Evolutionary conservation across 2,888 invertebrate genomes (phyloP), one percentile per base, ranked within the genome.

Genomic region (Scrobipalpa atriplicella): DNA sequence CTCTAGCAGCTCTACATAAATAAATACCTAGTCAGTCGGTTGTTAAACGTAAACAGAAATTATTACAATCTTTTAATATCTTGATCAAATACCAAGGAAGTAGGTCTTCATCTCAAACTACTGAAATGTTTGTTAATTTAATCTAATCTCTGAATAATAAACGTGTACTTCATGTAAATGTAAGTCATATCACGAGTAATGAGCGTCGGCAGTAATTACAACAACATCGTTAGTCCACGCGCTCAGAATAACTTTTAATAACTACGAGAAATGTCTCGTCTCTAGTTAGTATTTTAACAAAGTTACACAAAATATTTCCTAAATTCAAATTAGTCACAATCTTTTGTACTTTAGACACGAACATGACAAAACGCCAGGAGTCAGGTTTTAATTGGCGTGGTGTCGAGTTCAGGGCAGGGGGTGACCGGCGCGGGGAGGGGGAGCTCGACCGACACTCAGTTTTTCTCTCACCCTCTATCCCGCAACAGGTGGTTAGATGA

Each of bases 351-450:
- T 60, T 19, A 65, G 41, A 58, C 41, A 52, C 52, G 64, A 56
- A 79, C 80, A 81, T 78, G 82, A 81, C 80, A 81, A 77, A 85
- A 77, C 77, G 84, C 82, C 81, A 83, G 79, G 78, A 86, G 87
- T 84, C 81, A 81, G 78, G 72, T 89, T 89, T 88, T 88, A 90
- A 90, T 90, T 89, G 87, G 84, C 83, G 75, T 79, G 80, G 82
- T 84, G 83, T 86, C 80, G 80, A 74, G 76, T 78, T 80, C 76
- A 75, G 75, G 72, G 71, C 76, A 75, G 72, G 69, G 68, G 43
- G 43, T 1, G 41, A 41, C 41, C 47, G 36, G 8, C 5, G 73
- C 70, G 70, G 69, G 67, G 70, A 67, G 72, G 68, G 68, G 67
- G 73, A 75, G 74, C 75, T 76, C 80, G 71, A 71, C 77, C 79